Percentiles rank a stretch among this genome's conserved stretches.
Conservation (phyloP, 2,888 invertebrate genomes). For the Cephus rjabovi region DNA sequence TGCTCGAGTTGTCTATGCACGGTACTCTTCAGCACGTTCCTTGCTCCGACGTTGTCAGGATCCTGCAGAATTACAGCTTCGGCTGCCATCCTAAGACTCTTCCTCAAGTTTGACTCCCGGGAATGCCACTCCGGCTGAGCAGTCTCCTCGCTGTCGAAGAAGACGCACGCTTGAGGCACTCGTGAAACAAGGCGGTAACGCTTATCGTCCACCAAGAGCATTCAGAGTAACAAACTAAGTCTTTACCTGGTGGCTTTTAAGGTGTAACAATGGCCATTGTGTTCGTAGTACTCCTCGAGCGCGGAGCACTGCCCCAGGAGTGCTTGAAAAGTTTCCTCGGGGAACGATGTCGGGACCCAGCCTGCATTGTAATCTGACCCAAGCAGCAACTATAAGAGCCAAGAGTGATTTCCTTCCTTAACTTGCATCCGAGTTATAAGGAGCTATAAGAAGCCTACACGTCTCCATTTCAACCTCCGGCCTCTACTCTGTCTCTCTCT, state of each 20-base stretch:
- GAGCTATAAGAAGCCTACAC: not conserved
- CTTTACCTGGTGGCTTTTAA: conserved; percentile 54
- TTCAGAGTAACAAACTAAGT: not conserved
- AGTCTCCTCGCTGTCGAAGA: conserved; percentile 46
- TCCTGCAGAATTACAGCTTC: conserved; percentile 43
- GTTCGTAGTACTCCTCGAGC: conserved; percentile 52
- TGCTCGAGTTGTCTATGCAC: conserved; percentile 56
- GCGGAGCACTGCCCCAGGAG: conserved; percentile 42
- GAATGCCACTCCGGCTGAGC: conserved; percentile 50
- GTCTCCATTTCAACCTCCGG: not conserved
- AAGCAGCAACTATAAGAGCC: conserved; percentile 48
- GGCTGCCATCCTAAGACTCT: conserved; percentile 47
- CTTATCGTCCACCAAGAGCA: not conserved
- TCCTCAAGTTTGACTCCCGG: conserved; percentile 44
- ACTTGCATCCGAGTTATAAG: not conserved
- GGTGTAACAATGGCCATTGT: conserved; percentile 47
- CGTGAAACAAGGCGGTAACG: not conserved
- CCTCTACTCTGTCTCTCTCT: not conserved
- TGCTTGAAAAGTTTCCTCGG: conserved; percentile 45
- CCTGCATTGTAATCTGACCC: conserved; percentile 54
- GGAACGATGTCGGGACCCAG: conserved; percentile 54
- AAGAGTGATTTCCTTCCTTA: not conserved
- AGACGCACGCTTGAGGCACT: not conserved
- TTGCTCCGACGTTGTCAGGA: conserved; percentile 46
- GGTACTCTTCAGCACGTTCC: conserved; percentile 51